These are phyloP conservation scores for Elephas maximus DNA, from an alignment of 2,113 vertebrate genomes.

Conservation along the genomic window DNA sequence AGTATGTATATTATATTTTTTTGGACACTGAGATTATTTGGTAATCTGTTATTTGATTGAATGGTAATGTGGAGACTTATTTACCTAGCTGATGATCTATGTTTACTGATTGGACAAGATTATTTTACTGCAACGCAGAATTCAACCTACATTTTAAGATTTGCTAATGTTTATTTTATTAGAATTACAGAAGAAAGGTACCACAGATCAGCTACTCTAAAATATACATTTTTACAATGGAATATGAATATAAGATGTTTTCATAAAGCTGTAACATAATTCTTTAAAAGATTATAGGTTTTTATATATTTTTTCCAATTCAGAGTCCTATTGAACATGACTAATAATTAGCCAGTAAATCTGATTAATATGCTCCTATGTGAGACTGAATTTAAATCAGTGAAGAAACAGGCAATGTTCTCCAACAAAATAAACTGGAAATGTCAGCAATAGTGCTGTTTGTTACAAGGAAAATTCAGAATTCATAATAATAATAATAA, in stretches of 20 bases:
- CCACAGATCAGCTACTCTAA: conserved; percentile 42
- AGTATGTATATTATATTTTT: not conserved
- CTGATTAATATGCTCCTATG: not conserved
- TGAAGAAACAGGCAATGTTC: conserved; percentile 9
- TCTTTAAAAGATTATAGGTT: not conserved
- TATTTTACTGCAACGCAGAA: conserved; percentile 65
- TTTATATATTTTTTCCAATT: conserved; percentile 54
- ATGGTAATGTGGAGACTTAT: conserved; percentile 39
- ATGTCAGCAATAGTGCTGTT: not conserved
- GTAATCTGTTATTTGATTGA: not conserved
- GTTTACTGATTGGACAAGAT: conserved; percentile 14
- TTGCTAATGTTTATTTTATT: conserved; percentile 26
- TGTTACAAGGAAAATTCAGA: not conserved
- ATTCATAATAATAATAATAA: too few relatives aligned
- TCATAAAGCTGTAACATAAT: conserved; percentile 40
- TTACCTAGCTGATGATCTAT: not conserved
- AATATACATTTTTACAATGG: conserved; percentile 41
- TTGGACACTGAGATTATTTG: conserved; percentile 37
- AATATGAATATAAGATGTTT: not conserved
- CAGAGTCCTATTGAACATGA: not conserved
- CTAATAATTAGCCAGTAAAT: conserved; percentile 1
- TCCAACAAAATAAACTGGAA: conserved; percentile 51
- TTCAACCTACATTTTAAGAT: conserved; percentile 40
- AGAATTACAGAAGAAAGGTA: conserved; percentile 5
- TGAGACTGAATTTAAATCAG: conserved; percentile 61